Percentiles rank a stretch among this genome's conserved stretches.
These are phyloP conservation scores for Dipus sagitta DNA, from an alignment of 2,797 vertebrate species.

Conservation along the genomic window DNA sequence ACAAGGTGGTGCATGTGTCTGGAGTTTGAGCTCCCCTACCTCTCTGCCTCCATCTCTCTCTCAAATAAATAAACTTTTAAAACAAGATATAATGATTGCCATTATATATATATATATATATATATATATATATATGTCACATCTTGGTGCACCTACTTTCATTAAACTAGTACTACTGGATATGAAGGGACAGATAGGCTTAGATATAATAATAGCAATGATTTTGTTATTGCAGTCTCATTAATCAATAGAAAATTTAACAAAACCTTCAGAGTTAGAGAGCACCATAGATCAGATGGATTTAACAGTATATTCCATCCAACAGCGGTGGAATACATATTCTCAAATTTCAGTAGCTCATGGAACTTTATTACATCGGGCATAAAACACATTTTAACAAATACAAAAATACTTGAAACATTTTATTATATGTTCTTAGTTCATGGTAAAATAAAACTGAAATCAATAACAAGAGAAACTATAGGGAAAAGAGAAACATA, in stretches of 20 bases:
- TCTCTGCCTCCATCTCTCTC: too few relatives aligned
- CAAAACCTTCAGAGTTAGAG: too few relatives aligned
- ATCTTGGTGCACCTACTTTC: background rate
- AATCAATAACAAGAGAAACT: background rate
- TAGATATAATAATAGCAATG: background rate
- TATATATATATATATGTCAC: too few relatives aligned
- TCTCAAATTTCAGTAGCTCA: background rate
- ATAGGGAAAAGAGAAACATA: background rate
- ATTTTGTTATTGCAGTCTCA: background rate
- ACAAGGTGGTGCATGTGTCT: too few relatives aligned
- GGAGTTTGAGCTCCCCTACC: too few relatives aligned
- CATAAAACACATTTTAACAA: background rate
- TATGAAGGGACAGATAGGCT: background rate
- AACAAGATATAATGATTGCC: too few relatives aligned
- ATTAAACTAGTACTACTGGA: background rate
- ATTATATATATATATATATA: background rate
- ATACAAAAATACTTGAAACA: background rate
- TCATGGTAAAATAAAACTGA: background rate
- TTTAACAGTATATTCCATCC: background rate
- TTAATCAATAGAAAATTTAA: background rate
- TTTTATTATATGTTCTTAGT: background rate
- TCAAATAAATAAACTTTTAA: too few relatives aligned
- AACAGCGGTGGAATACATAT: background rate
- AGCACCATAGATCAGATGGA: background rate
- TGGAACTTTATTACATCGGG: background rate